Evolutionary conservation across 2,113 vertebrate genomes (phyloP), one percentile per base, ranked within the genome.

Genomic region (Chroicocephalus ridibundus): DNA sequence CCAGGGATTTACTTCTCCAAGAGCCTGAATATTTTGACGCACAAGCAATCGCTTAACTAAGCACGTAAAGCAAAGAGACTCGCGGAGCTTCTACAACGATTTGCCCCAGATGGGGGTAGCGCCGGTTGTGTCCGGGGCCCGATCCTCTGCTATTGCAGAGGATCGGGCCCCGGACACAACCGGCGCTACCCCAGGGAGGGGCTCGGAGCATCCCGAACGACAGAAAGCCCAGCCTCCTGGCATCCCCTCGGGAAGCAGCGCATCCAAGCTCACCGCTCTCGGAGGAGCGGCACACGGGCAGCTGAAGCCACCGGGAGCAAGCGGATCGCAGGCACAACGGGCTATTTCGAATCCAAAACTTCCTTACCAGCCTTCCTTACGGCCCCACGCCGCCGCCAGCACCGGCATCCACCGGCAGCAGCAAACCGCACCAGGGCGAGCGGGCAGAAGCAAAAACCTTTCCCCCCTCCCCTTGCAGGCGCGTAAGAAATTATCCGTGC

Each of bases 281-380:
- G 5, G 42, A 70, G 80, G 11, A 62, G 57, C 9, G 4, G 49
- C 62, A 42, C 57, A 44, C 49, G 14, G 26, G 86, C 84, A 80
- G 79, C 82, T 46, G 11, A 58, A 94, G 84, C 68, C 29, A 46
- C 16, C 36, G 42, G 57, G 54, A 96, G 58, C 87, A 55, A 58
- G 25, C 27, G 17, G 54, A 79, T 86, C 54, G 10, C 77, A 83
- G 3, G 3, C 75, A n/a, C 5, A 3, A 86, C 71, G 64, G 26
- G 71, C 18, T 54, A 89, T 93, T 91, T 66, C 14, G 55, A 84
- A 95, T 64, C 81, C 90, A 70, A 75, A 97, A 96, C 95, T 97
- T 97, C 94, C 94, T 92, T 89, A 84, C 94, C 96, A 91, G 94
- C 94, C 88, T 82, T 93, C 94, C 91, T 92, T 16, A 42, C 51